A percentile compares a stretch with the other conserved stretches of the same genome.
Conservation (phyloP, 2,797 vertebrate genomes). For the Pachyuromys duprasi region DNA sequence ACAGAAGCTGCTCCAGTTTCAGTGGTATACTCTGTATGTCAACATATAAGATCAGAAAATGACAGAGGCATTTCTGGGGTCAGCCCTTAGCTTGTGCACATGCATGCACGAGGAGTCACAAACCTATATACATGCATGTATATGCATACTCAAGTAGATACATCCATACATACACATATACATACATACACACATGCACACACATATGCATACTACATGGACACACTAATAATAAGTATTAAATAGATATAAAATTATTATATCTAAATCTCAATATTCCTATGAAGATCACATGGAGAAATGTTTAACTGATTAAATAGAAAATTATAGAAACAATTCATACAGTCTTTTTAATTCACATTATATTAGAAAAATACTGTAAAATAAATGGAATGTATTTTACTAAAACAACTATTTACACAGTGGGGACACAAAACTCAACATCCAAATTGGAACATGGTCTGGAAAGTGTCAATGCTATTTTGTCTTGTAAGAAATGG, state of each 20-base stretch:
- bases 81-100: not conserved
- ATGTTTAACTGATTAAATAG: not conserved
- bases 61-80: not conserved
- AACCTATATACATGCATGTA: too few species aligned
- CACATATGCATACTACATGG: not conserved
- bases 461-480: not conserved
- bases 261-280: not conserved
- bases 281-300: not conserved
- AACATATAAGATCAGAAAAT: not conserved
- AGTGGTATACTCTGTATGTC: not conserved
- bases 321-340: not conserved
- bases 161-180: not conserved
- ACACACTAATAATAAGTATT: not conserved
- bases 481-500: not conserved
- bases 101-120: not conserved
- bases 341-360: not conserved
- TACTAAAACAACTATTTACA: constrained; percentile 1
- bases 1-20: not conserved
- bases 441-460: not conserved
- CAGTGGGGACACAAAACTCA: not conserved
- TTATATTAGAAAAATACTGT: constrained; percentile 30
- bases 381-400: constrained; percentile 1
- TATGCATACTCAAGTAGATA: not conserved
- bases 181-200: not conserved
- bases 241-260: not conserved